Evolutionary conservation across 2,113 vertebrate genomes (phyloP).

Genomic region (Rynchops niger): DNA sequence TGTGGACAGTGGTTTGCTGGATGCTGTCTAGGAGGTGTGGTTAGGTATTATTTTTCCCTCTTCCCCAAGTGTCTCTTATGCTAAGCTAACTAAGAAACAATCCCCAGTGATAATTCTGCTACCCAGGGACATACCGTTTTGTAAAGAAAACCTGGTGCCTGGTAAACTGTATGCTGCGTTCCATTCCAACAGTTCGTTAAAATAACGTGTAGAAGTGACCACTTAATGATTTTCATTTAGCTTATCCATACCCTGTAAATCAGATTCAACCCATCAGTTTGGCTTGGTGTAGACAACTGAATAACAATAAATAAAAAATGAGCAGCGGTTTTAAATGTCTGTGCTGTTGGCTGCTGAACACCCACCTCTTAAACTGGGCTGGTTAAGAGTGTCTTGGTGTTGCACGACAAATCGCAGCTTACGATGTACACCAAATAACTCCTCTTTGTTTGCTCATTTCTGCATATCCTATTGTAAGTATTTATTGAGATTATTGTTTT

Average conservation of each 20-base stretch:
- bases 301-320: not conserved
- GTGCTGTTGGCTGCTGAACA: not conserved
- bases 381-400: not conserved
- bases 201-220: not conserved
- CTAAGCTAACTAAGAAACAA: not conserved
- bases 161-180: not conserved
- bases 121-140: not conserved
- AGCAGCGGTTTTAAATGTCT: not conserved
- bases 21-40: not conserved
- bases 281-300: not conserved
- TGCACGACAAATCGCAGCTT: not conserved
- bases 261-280: not conserved
- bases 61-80: not conserved
- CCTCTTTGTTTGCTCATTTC: not conserved
- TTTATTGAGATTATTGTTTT: not conserved
- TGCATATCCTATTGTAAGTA: not conserved
- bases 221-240: fast-evolving
- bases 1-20: not conserved
- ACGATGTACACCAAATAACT: not conserved
- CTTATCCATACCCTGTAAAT: not conserved
- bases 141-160: not conserved
- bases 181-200: not conserved
- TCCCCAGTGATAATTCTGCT: not conserved
- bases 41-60: not conserved
- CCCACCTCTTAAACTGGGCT: not conserved